Base-by-base conservation (phyloP, 2,113 vertebrate species). In the Ophiodon elongatus region DNA sequence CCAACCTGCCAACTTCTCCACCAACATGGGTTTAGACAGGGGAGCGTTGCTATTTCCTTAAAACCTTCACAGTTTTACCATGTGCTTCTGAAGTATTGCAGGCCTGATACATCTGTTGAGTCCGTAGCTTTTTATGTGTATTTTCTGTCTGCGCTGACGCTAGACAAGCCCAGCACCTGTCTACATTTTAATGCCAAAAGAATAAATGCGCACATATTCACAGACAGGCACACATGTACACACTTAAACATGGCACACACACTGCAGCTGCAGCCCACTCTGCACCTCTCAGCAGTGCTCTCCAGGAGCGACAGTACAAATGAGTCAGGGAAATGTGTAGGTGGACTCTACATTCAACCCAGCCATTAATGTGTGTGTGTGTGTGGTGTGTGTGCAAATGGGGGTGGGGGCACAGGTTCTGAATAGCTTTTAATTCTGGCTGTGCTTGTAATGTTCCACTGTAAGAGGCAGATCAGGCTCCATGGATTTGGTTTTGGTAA, bases 321-420 rank as follows among this genome's bases (percentile, higher is more conserved):
- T 86, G 85, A 94, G 85, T 91, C 92, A 93, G 86, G 75, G 73
- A 85, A 91, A 89, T 85, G 88, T 93, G 93, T 94, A 91, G 94
- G 93, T 91, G 94, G 93, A 91, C 90, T 91, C 88, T 88, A 93
- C 89, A 92, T 94, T 85, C 89, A 92, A 91, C 89, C 88, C 79
- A 79, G 74, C 90, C 89, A 88, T 90, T 92, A 89, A 1, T 47
- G 52, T 47, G 29, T 80, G 72, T 62, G 69, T 67, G 68, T 83
- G 57, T 35, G 19, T 71, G 57, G 35, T 25, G 29, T 3, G 27
- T 23, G 64, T 45, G 43, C 31, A 15, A 9, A 52, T 23, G 45
- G 57, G 35, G 19, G 50, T 54, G 47, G 70, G 70, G 35, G 67
- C 50, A 71, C 65, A 79, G 65, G 59, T 54, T 63, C 70, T 82